phyloP scores from a whole-genome alignment of 1,140 invertebrate genomes.

The Gonatopus flavifemur region DNA sequence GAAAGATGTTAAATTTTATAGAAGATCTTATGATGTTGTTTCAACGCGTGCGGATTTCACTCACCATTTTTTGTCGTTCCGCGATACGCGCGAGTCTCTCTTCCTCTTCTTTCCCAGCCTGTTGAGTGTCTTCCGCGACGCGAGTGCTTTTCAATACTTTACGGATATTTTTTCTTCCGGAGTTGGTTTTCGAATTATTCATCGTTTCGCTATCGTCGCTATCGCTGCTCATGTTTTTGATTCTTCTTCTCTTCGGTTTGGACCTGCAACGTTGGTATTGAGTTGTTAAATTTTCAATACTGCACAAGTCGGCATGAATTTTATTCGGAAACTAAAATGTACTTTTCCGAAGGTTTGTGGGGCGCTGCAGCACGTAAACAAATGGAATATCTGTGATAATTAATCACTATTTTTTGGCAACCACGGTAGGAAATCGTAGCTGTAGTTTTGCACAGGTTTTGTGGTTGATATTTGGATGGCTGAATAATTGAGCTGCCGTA shows the following conservation, averaged over 20 bases:
- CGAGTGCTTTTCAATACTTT: slow-evolving; percentile 79
- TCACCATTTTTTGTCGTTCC: slow-evolving; percentile 79
- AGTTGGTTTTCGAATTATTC: slow-evolving; percentile 41
- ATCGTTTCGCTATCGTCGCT: slow-evolving; percentile 35
- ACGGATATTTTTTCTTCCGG: slow-evolving; percentile 76
- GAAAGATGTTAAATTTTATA: slow-evolving; percentile 15
- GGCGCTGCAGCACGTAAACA: too few relatives aligned
- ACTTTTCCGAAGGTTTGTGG: too few relatives aligned
- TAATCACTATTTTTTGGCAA: too few relatives aligned
- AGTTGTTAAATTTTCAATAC: too few relatives aligned
- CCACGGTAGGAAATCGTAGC: too few relatives aligned
- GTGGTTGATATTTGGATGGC: too few relatives aligned
- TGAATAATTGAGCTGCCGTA: too few relatives aligned
- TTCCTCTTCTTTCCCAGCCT: slow-evolving; percentile 84
- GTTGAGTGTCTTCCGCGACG: slow-evolving; percentile 76
- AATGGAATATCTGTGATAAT: not conserved
- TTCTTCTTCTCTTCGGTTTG: slow-evolving; percentile 41
- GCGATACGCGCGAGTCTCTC: slow-evolving; percentile 82
- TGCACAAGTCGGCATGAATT: too few relatives aligned
- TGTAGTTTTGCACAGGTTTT: too few relatives aligned
- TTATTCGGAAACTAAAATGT: slow-evolving; percentile 3
- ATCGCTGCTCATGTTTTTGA: slow-evolving; percentile 36
- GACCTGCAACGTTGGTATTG: slow-evolving; percentile 24
- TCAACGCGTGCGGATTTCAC: slow-evolving; percentile 5
- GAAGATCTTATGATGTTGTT: not conserved